Percentiles rank a stretch among this genome's conserved stretches.
Evolutionary conservation across 2,797 vertebrate species (phyloP).

Genomic region (Neosilurus mollespiculum): DNA sequence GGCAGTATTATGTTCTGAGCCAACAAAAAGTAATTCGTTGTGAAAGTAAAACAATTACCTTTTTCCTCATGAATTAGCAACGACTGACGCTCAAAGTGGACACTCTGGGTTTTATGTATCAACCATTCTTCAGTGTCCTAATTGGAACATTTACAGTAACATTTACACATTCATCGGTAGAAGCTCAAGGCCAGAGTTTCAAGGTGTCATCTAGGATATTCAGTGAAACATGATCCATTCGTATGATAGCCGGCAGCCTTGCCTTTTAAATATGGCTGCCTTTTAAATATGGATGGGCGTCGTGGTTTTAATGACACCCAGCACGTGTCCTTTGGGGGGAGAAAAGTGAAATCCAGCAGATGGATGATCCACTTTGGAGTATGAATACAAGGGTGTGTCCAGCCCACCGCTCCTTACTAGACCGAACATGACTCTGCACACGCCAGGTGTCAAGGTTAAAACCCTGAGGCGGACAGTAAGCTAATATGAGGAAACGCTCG

Average conservation of each 20-base stretch:
- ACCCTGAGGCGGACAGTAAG: conserved; percentile 62
- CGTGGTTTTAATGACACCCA: conserved; percentile 66
- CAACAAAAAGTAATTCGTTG: conserved; percentile 7
- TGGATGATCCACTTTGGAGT: conserved; percentile 68
- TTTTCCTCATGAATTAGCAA: conserved; percentile 58
- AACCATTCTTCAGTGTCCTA: conserved; percentile 72
- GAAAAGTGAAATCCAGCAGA: conserved; percentile 71
- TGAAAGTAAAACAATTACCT: conserved; percentile 31
- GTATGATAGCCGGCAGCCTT: conserved; percentile 39
- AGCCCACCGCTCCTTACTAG: conserved; percentile 58
- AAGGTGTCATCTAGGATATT: conserved; percentile 65
- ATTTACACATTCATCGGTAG: conserved; percentile 63
- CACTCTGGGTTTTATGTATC: conserved; percentile 66
- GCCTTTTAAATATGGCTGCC: conserved; percentile 73
- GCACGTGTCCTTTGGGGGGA: conserved; percentile 64
- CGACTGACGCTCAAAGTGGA: conserved; percentile 64
- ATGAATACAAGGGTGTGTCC: conserved; percentile 64
- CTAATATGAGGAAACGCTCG: conserved; percentile 69
- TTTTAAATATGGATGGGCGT: conserved; percentile 81
- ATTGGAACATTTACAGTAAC: conserved; percentile 69
- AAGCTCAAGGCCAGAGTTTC: conserved; percentile 26
- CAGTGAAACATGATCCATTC: conserved; percentile 70
- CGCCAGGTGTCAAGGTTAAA: conserved; percentile 73
- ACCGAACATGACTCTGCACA: conserved; percentile 59
- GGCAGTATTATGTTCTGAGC: not conserved